A percentile compares a stretch with the other conserved stretches of the same genome.
These are phyloP conservation scores for Callipepla squamata DNA, from an alignment of 2,113 vertebrate species.

Conservation along the genomic window DNA sequence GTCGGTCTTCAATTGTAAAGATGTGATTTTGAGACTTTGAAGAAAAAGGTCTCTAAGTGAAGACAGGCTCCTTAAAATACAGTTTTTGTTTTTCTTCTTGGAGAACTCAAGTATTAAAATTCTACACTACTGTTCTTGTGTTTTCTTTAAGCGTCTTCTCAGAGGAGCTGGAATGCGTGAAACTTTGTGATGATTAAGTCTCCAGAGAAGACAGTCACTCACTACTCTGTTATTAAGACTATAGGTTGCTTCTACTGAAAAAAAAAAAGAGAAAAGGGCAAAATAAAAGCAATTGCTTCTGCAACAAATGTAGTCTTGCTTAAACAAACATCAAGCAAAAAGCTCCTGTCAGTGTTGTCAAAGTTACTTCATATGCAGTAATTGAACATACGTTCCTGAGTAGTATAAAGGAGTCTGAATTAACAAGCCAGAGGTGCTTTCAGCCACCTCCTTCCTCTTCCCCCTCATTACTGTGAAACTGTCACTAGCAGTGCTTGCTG, in stretches of 20 bases:
- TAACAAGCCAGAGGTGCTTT: conserved; percentile 24
- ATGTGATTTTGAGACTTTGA: background rate
- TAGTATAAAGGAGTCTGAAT: conserved; percentile 12
- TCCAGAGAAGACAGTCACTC: conserved; percentile 25
- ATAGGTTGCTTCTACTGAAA: conserved; percentile 16
- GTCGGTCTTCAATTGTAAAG: background rate
- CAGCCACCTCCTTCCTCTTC: background rate
- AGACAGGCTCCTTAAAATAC: background rate
- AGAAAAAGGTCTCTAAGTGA: background rate
- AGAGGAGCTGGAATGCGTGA: conserved; percentile 21
- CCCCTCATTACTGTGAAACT: conserved; percentile 17
- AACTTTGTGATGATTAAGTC: conserved; percentile 11
- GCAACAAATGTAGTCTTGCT: background rate
- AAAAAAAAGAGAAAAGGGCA: background rate
- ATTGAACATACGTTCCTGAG: background rate
- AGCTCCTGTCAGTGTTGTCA: background rate
- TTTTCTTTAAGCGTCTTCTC: conserved; percentile 32
- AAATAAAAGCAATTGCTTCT: conserved; percentile 26
- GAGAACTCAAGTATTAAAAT: conserved; percentile 33
- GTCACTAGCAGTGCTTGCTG: conserved; percentile 3
- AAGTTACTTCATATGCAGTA: conserved; percentile 15
- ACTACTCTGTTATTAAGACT: conserved; percentile 18
- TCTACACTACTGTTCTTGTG: background rate
- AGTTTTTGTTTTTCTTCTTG: background rate
- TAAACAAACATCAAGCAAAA: conserved; percentile 32